Evolutionary conservation across 2,797 vertebrate genomes (phyloP), one percentile per base, ranked within the genome.

Genomic region (Diplodus sargus): DNA sequence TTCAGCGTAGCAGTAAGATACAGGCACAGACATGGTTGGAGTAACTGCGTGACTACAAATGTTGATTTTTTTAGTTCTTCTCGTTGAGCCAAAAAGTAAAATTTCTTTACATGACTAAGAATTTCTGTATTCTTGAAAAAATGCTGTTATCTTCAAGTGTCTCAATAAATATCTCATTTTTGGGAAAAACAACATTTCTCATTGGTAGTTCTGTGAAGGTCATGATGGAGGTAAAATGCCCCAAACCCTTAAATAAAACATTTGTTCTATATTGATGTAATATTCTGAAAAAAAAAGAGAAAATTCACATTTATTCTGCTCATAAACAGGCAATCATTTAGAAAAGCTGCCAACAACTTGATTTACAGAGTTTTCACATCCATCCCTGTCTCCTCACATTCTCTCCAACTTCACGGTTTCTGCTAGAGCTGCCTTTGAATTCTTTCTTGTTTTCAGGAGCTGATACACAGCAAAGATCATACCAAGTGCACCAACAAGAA

Each of bases 331-430:
- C 9, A 56, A 3, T 5, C 8, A 34, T 34, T 34, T 7, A 49
- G 58, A 28, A 47, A 60, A 59, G 9, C 34, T 22, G 22, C 9
- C 17, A 22, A 42, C 65, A 51, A 45, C 2, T 0, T 25, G 30
- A 18, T 15, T 62, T 20, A n/a, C 34, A 13, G 6, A 52, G 25
- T 25, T 54, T 65, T 74, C 7, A 25, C 25, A 45, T 48, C 22
- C 16, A 22, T 89, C 12, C 23, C 20, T 60, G 13, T 28, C 15
- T 48, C 48, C 25, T 86, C 68, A 91, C 65, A 90, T 65, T 28
- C 45, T 82, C 28, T 83, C 74, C 72, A 92, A 82, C 1, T 42
- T 69, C 34, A 90, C 42, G 0, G 72, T 13, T 11, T 79, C 67
- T 0, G 8, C 23, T 4, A 18, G 2, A 0, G 48, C 52, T 42